Conservation (phyloP, 2,888 invertebrate species). For the Periphyllus acericola region DNA sequence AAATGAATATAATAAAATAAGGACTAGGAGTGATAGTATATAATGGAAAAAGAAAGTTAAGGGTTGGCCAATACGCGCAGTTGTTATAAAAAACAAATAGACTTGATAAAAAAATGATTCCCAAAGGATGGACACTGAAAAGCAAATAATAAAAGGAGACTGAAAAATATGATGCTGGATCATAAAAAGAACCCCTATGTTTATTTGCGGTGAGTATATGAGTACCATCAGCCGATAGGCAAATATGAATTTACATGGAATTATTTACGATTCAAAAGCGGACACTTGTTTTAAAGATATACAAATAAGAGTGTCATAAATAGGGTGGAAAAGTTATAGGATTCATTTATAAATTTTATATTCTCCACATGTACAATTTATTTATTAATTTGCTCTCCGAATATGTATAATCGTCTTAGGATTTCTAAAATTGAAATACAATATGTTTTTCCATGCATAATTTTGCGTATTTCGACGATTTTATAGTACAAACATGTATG, state of each 20-base stretch:
- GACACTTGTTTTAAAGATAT: constrained; percentile 39
- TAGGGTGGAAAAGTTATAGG: background rate
- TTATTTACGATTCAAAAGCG: constrained; percentile 25
- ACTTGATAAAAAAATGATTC: constrained; percentile 51
- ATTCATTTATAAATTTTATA: background rate
- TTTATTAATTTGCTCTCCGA: background rate
- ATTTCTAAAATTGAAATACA: background rate
- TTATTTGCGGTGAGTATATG: constrained; percentile 46
- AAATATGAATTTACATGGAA: constrained; percentile 30
- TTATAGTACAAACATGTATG: too few relatives aligned
- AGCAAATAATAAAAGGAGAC: constrained; percentile 40
- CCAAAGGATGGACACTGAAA: constrained; percentile 50
- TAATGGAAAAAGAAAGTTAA: constrained; percentile 40
- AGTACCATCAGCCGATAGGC: constrained; percentile 24
- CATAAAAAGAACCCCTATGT: constrained; percentile 44
- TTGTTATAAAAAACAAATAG: constrained; percentile 52
- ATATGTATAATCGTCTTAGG: background rate
- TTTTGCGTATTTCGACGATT: too few relatives aligned
- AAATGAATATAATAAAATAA: constrained; percentile 44
- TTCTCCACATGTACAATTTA: background rate
- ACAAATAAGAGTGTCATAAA: constrained; percentile 39
- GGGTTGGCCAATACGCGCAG: constrained; percentile 11
- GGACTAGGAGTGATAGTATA: background rate
- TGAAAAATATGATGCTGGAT: constrained; percentile 31
- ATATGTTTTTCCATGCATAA: too few relatives aligned